Conservation (phyloP, 2,888 invertebrate genomes). For the Seladonia tumulorum region DNA sequence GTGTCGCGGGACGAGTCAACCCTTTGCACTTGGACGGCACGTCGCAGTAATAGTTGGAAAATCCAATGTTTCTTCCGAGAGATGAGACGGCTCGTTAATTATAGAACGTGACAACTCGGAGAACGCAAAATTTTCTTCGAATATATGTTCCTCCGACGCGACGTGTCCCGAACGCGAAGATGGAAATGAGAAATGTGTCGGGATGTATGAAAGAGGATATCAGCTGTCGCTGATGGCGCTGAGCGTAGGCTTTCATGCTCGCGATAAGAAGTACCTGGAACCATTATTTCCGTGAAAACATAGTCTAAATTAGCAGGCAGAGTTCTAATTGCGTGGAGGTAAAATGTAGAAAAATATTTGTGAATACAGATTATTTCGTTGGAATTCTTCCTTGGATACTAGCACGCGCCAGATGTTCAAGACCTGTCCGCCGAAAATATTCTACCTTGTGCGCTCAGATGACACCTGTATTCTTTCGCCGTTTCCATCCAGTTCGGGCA, state of each 20-base stretch:
- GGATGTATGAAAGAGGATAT: not conserved
- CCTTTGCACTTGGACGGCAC: not conserved
- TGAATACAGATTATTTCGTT: not conserved
- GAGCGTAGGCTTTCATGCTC: not conserved
- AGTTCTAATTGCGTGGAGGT: not conserved
- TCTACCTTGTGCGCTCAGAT: not conserved
- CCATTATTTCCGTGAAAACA: not conserved
- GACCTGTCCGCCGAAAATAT: not conserved
- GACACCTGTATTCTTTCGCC: not conserved
- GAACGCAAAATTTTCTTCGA: not conserved
- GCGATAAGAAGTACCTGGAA: not conserved
- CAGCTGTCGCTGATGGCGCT: not conserved
- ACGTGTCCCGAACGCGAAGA: not conserved
- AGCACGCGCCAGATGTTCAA: not conserved
- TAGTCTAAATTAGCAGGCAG: not conserved
- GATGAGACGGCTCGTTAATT: not conserved
- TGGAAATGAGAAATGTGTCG: not conserved
- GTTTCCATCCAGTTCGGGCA: not conserved
- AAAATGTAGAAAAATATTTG: not conserved
- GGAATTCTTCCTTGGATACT: not conserved
- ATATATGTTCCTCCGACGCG: not conserved
- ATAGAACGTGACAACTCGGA: not conserved
- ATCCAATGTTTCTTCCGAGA: not conserved
- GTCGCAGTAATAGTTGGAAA: not conserved
- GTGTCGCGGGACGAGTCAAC: not conserved